A percentile compares a stretch with the other conserved stretches of the same genome.
These are phyloP conservation scores for Micrasema longulum DNA, from an alignment of 1,140 invertebrate species.

Conservation along the genomic window DNA sequence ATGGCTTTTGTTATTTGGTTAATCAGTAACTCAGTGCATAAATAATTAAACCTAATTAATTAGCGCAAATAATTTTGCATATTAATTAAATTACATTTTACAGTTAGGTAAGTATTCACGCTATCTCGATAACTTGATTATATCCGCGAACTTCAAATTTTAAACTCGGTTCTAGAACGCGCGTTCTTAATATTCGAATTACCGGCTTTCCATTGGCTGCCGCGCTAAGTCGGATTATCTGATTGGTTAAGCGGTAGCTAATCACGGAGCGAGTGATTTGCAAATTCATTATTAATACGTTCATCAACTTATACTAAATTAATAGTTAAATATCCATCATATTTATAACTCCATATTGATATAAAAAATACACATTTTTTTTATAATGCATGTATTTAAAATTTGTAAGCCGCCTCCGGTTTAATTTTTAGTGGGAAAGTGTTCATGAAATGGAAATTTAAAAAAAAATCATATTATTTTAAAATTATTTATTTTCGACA, in stretches of 20 bases:
- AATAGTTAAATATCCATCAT: not conserved
- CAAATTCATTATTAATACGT: not conserved
- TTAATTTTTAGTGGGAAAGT: too few species aligned
- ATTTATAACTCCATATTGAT: not conserved
- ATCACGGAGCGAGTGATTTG: not conserved
- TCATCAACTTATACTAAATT: not conserved
- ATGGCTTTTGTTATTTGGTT: too few species aligned
- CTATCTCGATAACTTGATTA: too few species aligned
- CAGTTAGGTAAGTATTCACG: too few species aligned
- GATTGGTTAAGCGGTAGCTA: slow-evolving; percentile 22
- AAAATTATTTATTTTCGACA: too few species aligned
- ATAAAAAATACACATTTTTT: not conserved
- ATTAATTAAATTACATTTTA: too few species aligned
- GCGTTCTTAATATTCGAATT: slow-evolving; percentile 31
- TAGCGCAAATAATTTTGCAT: too few species aligned
- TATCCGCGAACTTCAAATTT: too few species aligned
- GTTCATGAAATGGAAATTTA: too few species aligned
- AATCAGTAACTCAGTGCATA: too few species aligned
- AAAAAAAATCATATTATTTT: too few species aligned
- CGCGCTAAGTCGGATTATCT: slow-evolving; percentile 4
- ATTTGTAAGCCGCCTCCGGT: not conserved
- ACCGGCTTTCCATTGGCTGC: slow-evolving; percentile 23
- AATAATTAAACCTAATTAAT: too few species aligned
- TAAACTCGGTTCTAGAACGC: slow-evolving; percentile 19
- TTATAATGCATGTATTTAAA: not conserved